These are phyloP conservation scores for Epinephelus moara DNA, from an alignment of 2,113 vertebrate species.

Conservation along the genomic window DNA sequence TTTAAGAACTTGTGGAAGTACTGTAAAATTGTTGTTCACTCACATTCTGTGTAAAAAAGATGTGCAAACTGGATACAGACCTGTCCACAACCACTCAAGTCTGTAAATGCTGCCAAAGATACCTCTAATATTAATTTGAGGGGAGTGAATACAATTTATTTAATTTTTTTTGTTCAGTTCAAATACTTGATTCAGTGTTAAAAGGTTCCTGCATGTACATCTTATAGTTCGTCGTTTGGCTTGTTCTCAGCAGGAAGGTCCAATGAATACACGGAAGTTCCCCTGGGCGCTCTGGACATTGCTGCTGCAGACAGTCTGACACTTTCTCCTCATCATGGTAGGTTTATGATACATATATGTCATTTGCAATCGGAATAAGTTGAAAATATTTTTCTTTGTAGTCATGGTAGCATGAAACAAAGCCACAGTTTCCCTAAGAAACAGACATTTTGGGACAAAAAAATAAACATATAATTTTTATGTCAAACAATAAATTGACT, in stretches of 20 bases:
- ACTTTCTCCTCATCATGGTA: slow-evolving; percentile 89
- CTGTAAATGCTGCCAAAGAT: background rate
- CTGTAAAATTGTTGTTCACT: background rate
- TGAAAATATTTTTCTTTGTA: no score
- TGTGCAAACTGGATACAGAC: background rate
- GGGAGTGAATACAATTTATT: background rate
- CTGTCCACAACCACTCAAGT: background rate
- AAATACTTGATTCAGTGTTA: background rate
- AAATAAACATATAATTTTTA: no score
- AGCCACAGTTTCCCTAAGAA: no score
- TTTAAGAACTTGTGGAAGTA: background rate
- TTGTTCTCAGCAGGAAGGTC: slow-evolving; percentile 46
- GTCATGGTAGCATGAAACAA: no score
- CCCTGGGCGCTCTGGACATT: slow-evolving; percentile 90
- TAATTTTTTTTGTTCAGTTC: no score
- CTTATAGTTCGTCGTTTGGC: background rate
- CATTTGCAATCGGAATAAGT: no score
- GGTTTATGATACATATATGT: slow-evolving; percentile 4
- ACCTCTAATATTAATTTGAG: background rate
- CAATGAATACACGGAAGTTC: slow-evolving; percentile 92
- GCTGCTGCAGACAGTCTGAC: slow-evolving; percentile 89
- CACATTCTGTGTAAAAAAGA: background rate
- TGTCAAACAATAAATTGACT: no score
- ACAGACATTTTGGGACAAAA: no score
- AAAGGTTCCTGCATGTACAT: background rate